These are phyloP conservation scores for Drosophila heteroneura DNA, from an alignment of 2,888 invertebrate genomes.

Conservation along the genomic window DNA sequence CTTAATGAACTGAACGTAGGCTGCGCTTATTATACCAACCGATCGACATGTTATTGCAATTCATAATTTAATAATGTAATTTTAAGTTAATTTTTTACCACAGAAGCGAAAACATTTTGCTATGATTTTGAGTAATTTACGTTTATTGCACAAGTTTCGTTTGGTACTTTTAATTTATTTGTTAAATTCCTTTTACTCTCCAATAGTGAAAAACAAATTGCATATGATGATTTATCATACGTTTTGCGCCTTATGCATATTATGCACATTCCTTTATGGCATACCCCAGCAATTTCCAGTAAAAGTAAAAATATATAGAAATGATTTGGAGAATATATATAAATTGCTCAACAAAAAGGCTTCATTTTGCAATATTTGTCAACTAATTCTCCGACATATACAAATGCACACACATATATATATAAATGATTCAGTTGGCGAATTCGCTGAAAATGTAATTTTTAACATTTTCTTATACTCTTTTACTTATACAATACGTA, in stretches of 20 bases:
- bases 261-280: conserved; percentile 45
- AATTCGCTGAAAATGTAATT: conserved; percentile 29
- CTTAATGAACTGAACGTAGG: conserved; percentile 21
- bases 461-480: conserved; percentile 9
- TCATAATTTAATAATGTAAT: conserved; percentile 24
- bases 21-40: conserved; percentile 27
- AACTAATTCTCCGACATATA: conserved; percentile 45
- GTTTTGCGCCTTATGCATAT: conserved; percentile 16
- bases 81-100: conserved; percentile 40
- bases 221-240: conserved; percentile 21
- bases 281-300: conserved; percentile 42
- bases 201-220: conserved; percentile 17
- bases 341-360: conserved; percentile 53
- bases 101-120: conserved; percentile 47
- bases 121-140: conserved; percentile 36
- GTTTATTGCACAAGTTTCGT: conserved; percentile 42
- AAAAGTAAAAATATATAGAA: conserved; percentile 14
- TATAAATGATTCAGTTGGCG: conserved; percentile 30
- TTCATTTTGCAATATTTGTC: conserved; percentile 70
- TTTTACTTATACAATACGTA: conserved; percentile 37
- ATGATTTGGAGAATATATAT: conserved; percentile 21
- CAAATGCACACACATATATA: conserved; percentile 10
- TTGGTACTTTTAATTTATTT: conserved; percentile 40
- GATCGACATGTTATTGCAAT: conserved; percentile 35
- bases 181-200: conserved; percentile 29